Evolutionary conservation across 2,888 invertebrate genomes (phyloP), one percentile per base, ranked within the genome.

Genomic region (Conistra vaccinii): DNA sequence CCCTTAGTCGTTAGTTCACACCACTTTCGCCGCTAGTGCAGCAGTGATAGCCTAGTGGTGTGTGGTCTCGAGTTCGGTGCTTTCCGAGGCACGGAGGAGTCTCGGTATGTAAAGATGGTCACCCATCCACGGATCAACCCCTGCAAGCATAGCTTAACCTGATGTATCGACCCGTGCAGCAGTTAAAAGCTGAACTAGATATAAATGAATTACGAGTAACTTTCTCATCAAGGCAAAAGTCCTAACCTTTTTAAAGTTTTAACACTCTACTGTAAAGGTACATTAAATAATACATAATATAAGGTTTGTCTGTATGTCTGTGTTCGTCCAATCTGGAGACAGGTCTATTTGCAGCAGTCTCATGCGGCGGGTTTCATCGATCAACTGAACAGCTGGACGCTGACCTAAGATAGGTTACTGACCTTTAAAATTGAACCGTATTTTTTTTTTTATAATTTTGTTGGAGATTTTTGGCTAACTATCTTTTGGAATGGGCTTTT

Each of bases 351-450:
- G 12, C 20, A 55, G 35, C 26, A 45, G 35, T 55, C 17, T 48
- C 35, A 45, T 45, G 55, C 14, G 4, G 26, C 26, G 20, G 20
- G 17, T 53, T 45, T 23, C 45, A 74, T 74, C 60, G 60, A 77
- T 77, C 60, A 76, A 29, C 9, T 14, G 29, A 48, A 39, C n/a
- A 39, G 10, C 48, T 60, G 69, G 42, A 77, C 26, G 45, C n/a
- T 68, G 68, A 60, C 58, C 35, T 77, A 1, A 2, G 29, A 51
- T 39, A 67, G 42, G n/a, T 60, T 12, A 12, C 10, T 60, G 53
- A 45, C 35, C 26, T 53, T 12, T 48, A 23, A 63, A 26, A 65
- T 53, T 0, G 23, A 42, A 45, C 42, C 35, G n/a, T 17, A 7
- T 48, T 48, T 48, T 12, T 6, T 48, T 48, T n/a, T n/a, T n/a